Percentiles rank a stretch among this genome's conserved stretches.
Evolutionary conservation across 1,140 invertebrate genomes (phyloP).

Genomic region (Elymnias hypermnestra): DNA sequence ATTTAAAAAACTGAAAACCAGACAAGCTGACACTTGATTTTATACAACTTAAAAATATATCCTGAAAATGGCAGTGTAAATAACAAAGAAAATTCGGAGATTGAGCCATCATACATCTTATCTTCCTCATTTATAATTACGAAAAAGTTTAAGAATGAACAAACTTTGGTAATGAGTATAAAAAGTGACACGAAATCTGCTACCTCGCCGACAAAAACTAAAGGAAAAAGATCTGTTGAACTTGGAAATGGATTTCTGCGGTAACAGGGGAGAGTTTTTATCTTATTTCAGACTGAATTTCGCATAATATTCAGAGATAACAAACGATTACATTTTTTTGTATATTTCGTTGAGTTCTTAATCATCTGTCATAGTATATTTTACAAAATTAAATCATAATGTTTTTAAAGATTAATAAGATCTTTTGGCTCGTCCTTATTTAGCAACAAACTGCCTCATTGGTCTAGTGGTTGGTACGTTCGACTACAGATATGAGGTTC

Average conservation of each 20-base stretch:
- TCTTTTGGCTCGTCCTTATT: no score
- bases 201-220: constrained; percentile 36
- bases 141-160: background rate
- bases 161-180: constrained; percentile 13
- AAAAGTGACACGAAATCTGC: constrained; percentile 34
- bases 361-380: no score
- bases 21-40: no score
- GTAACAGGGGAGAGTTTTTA: constrained; percentile 44
- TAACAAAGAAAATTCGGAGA: background rate
- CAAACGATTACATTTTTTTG: constrained; percentile 19
- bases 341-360: no score
- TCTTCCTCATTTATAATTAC: background rate
- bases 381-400: no score
- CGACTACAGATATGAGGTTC: no score
- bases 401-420: no score
- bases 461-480: no score
- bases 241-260: constrained; percentile 55
- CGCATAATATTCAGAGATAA: constrained; percentile 42
- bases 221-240: constrained; percentile 45
- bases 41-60: no score
- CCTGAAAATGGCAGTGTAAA: no score
- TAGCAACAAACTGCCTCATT: no score
- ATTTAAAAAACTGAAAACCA: no score
- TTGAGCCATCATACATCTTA: background rate
- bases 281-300: constrained; percentile 39